A percentile compares a stretch with the other conserved stretches of the same genome.
Evolutionary conservation across 2,888 invertebrate species (phyloP).

Genomic region (Drosophila subsilvestris): DNA sequence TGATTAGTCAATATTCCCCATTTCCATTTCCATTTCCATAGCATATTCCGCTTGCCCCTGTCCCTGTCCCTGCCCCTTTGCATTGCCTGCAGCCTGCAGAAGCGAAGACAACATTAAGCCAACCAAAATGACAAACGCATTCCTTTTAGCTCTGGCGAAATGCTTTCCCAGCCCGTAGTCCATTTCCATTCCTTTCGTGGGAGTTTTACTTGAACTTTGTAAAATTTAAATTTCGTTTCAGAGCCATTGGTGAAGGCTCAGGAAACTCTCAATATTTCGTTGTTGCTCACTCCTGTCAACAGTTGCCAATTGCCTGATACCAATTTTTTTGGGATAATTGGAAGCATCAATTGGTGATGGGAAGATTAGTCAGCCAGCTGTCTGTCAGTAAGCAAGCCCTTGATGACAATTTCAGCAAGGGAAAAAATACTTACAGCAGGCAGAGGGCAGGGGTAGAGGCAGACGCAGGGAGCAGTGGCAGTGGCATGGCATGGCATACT

Average conservation of each 20-base stretch:
- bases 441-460: too few relatives aligned
- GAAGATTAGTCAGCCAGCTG: slow-evolving; percentile 3
- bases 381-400: slow-evolving; percentile 9
- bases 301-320: neutral
- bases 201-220: too few relatives aligned
- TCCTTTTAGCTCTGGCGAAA: slow-evolving; percentile 23
- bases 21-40: slow-evolving; percentile 14
- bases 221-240: slow-evolving; percentile 8
- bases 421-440: too few relatives aligned
- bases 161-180: neutral
- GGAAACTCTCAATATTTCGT: neutral
- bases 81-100: slow-evolving; percentile 34
- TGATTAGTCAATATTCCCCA: slow-evolving; percentile 69
- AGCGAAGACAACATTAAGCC: slow-evolving; percentile 57
- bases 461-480: too few relatives aligned
- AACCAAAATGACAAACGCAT: slow-evolving; percentile 63
- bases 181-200: too few relatives aligned
- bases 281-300: neutral
- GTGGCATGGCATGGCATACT: neutral
- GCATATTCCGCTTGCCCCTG: neutral
- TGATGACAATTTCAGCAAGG: neutral
- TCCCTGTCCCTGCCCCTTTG: too few relatives aligned
- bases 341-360: neutral
- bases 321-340: neutral
- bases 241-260: neutral